Conservation (phyloP, 2,797 vertebrate species). For the Takifugu ocellatus region DNA sequence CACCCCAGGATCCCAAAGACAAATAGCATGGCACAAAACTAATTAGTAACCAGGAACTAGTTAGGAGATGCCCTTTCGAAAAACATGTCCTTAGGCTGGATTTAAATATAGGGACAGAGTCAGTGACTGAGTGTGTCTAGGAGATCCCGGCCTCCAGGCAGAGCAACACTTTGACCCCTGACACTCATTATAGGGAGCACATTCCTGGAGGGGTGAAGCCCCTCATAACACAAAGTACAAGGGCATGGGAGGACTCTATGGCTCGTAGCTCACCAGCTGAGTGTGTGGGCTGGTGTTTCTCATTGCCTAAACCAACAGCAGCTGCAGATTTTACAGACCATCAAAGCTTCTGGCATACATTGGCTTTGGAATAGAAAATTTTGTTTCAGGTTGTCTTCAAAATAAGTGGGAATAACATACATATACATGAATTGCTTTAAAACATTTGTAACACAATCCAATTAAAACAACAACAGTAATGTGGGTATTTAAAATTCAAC, state of each 20-base stretch:
- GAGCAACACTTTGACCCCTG: slow-evolving; percentile 69
- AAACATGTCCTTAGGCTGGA: slow-evolving; percentile 72
- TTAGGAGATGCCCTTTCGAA: slow-evolving; percentile 79
- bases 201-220: slow-evolving; percentile 74
- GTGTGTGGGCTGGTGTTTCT: slow-evolving; percentile 54
- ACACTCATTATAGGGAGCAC: slow-evolving; percentile 77
- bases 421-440: too few species aligned
- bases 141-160: slow-evolving; percentile 74
- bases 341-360: too few species aligned
- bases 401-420: too few species aligned
- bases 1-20: slow-evolving; percentile 69
- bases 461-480: too few species aligned
- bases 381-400: too few species aligned
- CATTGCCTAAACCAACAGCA: slow-evolving; percentile 17
- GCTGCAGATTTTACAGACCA: background rate
- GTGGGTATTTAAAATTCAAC: too few species aligned
- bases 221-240: slow-evolving; percentile 66
- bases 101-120: slow-evolving; percentile 80
- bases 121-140: slow-evolving; percentile 76
- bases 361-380: too few species aligned
- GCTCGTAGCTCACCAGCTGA: slow-evolving; percentile 44
- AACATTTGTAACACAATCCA: too few species aligned
- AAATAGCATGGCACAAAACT: slow-evolving; percentile 77
- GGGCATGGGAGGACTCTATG: slow-evolving; percentile 61
- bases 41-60: slow-evolving; percentile 82